Conservation (phyloP, 2,797 vertebrate genomes). For the Macropodus opercularis region DNA sequence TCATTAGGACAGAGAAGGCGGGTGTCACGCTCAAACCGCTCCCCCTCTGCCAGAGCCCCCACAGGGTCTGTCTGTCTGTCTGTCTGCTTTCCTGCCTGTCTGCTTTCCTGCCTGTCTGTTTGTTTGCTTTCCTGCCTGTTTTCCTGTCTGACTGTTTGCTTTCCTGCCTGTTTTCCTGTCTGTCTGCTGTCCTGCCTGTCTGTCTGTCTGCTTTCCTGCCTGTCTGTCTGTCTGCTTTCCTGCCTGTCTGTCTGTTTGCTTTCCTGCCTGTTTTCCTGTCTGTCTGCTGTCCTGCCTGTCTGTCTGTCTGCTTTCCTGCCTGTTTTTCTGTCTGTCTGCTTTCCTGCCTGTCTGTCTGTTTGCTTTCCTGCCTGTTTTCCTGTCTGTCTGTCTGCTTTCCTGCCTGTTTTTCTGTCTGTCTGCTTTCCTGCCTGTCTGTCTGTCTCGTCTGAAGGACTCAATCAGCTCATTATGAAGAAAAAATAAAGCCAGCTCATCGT, state of each 20-base stretch:
- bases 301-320: constrained; percentile 21
- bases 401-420: too few species aligned
- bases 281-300: constrained; percentile 60
- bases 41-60: constrained; percentile 53
- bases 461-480: constrained; percentile 44
- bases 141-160: constrained; percentile 44
- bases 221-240: too few species aligned
- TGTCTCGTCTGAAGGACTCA: constrained; percentile 70
- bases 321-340: too few species aligned
- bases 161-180: too few species aligned
- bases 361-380: background rate
- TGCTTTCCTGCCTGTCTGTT: constrained; percentile 62
- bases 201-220: constrained; percentile 21
- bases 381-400: constrained; percentile 36
- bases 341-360: constrained; percentile 56
- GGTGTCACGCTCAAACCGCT: constrained; percentile 64
- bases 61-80: constrained; percentile 55
- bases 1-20: constrained; percentile 66
- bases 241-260: constrained; percentile 48
- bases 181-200: constrained; percentile 60
- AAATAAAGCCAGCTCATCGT: constrained; percentile 73
- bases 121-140: background rate
- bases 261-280: too few species aligned
- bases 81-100: background rate
- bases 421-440: too few species aligned